Evolutionary conservation across 2,888 invertebrate species (phyloP).

Genomic region (Apodemia mormo): DNA sequence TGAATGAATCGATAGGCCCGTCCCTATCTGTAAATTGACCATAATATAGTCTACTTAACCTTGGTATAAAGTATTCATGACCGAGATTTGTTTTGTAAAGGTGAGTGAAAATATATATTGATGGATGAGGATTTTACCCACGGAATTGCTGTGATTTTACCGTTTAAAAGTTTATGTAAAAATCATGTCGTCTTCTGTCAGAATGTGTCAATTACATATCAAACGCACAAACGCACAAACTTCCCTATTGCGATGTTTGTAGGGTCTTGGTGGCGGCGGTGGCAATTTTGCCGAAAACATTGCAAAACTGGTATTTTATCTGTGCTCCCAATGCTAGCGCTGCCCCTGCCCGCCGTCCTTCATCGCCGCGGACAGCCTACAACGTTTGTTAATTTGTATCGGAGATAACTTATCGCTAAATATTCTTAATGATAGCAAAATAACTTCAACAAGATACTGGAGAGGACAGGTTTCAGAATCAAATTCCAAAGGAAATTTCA

Average conservation of each 20-base stretch:
- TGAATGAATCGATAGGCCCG: no score
- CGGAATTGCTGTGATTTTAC: no score
- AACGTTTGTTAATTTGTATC: constrained; percentile 8
- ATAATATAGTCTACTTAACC: no score
- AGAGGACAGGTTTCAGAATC: not conserved
- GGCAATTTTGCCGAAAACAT: not conserved
- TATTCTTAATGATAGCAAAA: constrained; percentile 16
- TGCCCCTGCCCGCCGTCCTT: not conserved
- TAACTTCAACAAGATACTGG: not conserved
- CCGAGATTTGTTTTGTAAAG: no score
- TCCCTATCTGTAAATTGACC: no score
- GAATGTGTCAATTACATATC: no score
- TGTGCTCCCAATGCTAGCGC: not conserved
- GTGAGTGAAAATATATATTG: no score
- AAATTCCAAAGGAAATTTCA: not conserved
- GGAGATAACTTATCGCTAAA: constrained; percentile 15
- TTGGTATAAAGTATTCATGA: no score
- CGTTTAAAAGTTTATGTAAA: no score
- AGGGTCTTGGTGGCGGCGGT: not conserved
- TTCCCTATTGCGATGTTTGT: not conserved
- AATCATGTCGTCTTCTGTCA: no score
- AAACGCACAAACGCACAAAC: not conserved
- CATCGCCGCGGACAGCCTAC: constrained; percentile 13
- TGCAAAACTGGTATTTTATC: constrained; percentile 19
- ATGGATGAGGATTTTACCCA: no score